These are phyloP conservation scores for Falco biarmicus DNA, from an alignment of 2,797 vertebrate genomes.

Conservation along the genomic window DNA sequence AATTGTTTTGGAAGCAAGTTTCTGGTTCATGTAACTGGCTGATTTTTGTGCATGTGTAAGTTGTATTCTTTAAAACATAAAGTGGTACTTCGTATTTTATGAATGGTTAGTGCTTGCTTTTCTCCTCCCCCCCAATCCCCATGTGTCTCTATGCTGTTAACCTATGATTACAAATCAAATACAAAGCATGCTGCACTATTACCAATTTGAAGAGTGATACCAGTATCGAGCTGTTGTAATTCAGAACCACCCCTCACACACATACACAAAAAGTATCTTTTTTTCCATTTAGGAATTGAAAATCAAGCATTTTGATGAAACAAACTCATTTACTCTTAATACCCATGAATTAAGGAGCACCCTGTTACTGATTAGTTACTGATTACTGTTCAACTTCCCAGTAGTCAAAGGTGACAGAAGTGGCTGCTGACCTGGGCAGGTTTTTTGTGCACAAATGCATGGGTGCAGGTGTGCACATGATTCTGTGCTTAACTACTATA, in stretches of 20 bases:
- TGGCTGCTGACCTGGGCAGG: neutral
- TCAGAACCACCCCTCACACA: neutral
- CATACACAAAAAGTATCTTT: neutral
- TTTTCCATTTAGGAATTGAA: neutral
- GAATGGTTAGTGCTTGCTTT: neutral
- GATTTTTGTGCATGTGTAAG: neutral
- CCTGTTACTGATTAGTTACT: neutral
- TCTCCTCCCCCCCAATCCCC: neutral
- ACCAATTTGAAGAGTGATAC: neutral
- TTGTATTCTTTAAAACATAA: neutral
- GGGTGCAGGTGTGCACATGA: neutral
- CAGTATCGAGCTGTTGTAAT: neutral
- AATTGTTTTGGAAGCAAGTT: neutral
- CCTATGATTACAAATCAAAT: neutral
- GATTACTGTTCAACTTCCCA: accelerated
- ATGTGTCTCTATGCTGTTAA: neutral
- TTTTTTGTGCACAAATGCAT: accelerated
- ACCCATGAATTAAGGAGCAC: neutral
- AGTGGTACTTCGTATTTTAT: neutral
- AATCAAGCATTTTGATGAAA: neutral
- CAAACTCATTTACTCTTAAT: neutral
- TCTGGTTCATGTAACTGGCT: neutral
- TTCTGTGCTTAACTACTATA: accelerated
- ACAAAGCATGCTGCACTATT: neutral
- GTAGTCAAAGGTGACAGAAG: neutral